Conservation (phyloP, 2,888 invertebrate genomes). For the Caprella mutica region DNA sequence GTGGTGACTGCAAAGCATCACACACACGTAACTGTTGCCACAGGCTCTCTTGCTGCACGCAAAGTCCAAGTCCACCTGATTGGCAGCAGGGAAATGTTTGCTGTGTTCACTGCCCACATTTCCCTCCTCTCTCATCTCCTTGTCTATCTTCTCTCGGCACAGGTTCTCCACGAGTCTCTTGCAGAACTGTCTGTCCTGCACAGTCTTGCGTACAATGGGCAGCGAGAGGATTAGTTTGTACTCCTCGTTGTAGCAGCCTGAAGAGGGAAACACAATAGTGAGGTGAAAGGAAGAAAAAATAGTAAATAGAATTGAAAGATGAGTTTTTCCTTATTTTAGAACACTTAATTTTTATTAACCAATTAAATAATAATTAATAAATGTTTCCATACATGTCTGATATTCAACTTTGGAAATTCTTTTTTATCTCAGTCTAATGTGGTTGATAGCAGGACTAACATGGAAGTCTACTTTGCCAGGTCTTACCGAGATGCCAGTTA, state of each 20-base stretch:
- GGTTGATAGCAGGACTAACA: too few relatives aligned
- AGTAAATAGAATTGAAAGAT: too few relatives aligned
- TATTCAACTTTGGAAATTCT: too few relatives aligned
- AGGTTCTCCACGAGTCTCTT: conserved; percentile 15
- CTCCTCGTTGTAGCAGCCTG: conserved; percentile 27
- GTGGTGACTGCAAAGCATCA: conserved; percentile 32
- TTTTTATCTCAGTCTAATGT: too few relatives aligned
- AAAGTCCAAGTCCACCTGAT: conserved; percentile 7
- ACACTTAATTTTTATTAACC: too few relatives aligned
- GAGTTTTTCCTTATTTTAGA: too few relatives aligned
- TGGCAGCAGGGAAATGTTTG: background rate
- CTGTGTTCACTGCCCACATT: background rate
- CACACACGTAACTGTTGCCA: conserved; percentile 29
- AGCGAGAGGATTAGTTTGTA: conserved; percentile 19
- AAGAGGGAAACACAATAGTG: too few relatives aligned
- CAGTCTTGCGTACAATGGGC: conserved; percentile 16
- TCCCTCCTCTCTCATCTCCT: conserved; percentile 11
- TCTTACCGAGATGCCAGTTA: conserved; percentile 31
- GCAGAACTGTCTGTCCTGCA: conserved; percentile 27
- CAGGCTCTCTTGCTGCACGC: conserved; percentile 15
- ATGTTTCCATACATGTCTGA: too few relatives aligned
- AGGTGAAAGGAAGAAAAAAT: too few relatives aligned
- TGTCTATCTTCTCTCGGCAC: conserved; percentile 1
- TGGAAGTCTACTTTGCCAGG: too few relatives aligned
- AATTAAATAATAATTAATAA: too few relatives aligned